phyloP scores from a whole-genome alignment of 2,888 invertebrate genomes.

The Acheta domesticus region DNA sequence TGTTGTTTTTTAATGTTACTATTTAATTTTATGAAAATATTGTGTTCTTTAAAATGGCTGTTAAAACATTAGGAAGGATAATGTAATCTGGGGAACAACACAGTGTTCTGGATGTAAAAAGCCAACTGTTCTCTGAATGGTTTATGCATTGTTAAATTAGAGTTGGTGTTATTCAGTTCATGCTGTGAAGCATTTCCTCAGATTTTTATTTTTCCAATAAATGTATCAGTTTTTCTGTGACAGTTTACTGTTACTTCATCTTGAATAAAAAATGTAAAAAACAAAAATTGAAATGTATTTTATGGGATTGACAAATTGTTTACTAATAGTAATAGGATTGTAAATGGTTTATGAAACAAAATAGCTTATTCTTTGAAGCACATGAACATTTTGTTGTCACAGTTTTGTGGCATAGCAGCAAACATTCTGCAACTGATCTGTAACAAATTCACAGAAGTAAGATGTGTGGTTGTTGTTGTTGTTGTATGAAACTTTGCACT shows the following conservation, averaged over 20 bases:
- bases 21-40: constrained; percentile 30
- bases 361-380: constrained; percentile 18
- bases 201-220: constrained; percentile 5
- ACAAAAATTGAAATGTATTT: constrained; percentile 32
- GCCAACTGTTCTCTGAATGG: constrained; percentile 8
- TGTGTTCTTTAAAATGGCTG: constrained; percentile 34
- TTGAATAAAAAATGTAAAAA: constrained; percentile 27
- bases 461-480: neutral
- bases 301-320: constrained; percentile 33
- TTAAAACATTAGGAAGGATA: constrained; percentile 26
- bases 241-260: constrained; percentile 28
- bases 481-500: neutral
- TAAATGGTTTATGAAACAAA: neutral
- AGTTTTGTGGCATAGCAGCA: constrained; percentile 27
- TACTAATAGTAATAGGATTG: constrained; percentile 28
- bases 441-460: neutral
- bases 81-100: constrained; percentile 20
- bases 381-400: constrained; percentile 8
- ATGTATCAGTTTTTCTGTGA: constrained; percentile 20
- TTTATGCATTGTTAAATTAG: constrained; percentile 24
- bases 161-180: constrained; percentile 20
- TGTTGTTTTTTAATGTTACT: constrained; percentile 27
- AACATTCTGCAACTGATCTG: constrained; percentile 28
- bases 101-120: neutral
- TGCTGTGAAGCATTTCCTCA: constrained; percentile 21